Evolutionary conservation across 1,140 invertebrate species (phyloP), one percentile per base, ranked within the genome.

Genomic region (Drosophila sproati): DNA sequence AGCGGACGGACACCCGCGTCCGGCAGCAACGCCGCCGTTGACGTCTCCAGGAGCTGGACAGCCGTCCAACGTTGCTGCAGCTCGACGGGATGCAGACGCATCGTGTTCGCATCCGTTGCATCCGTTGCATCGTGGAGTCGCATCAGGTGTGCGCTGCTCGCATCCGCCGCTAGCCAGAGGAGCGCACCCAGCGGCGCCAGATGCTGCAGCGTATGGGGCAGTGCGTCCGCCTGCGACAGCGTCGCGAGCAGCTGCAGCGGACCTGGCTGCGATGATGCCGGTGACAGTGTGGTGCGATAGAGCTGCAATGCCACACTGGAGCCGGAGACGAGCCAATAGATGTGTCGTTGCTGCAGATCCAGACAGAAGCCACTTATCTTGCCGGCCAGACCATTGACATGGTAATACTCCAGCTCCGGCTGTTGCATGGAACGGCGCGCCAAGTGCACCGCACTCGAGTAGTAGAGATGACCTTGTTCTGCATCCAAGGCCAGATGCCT

Each of bases 401-500:
- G 81, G 28, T 80, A 89, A 47, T 79, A 91, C 59, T 78, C 66
- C 35, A 80, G 52, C 29, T 80, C 72, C 6, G 78, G 74, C 34
- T 77, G 73, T 12, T 48, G 41, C 7, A 66, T 60, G 0, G 56
- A 93, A 0, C 96, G 95, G 39, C 96, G 95, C 93, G 97, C 96
- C 0, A 99, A 94, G 0, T 96, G 95, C 72, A 97, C 95, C 0
- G 95, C 95, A 0, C 97, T 98, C 5, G 96, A 96, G 96, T 97
- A 99, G 85, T 98, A 98, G 20, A 99, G 93, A 75, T 96, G 96
- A 0, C 96, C 98, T 75, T 95, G 95, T 3, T 96, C 76, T 0
- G 97, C 95, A 91, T 99, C 98, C 29, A 98, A 95, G 20, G 95
- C 95, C 12, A 98, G 91, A 80, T 97, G 96, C 82, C 96, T 96